Base-by-base conservation (phyloP, 2,888 invertebrate genomes). In the Cyrtodaria siliqua region DNA sequence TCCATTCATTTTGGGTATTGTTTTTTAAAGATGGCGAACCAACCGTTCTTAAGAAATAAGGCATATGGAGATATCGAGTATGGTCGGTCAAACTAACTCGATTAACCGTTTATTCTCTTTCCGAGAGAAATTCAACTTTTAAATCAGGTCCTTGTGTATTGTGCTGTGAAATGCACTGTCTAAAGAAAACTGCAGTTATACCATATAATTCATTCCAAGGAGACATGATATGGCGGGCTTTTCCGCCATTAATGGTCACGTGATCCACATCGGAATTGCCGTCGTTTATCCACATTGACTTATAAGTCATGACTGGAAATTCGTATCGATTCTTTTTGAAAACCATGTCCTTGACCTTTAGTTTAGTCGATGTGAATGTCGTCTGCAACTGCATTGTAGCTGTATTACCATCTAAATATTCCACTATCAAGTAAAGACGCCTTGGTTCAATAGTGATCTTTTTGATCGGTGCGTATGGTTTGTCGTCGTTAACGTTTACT, bases 211-310 rank as follows among this genome's bases (percentile, higher is more conserved):
- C 61, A 0, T 44, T 47, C 87, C 86, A 84, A 12, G 64, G 33
- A 12, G 76, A 68, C 42, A 79, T 71, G 23, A 86, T 79, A 33
- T 73, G 82, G 33, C 74, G 76, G 1, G 78, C 73, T 20, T 24
- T 42, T 49, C 63, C 80, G 26, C 84, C 82, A 67, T 87, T 81
- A 6, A 84, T 70, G 9, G 75, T 83, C 67, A 87, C 64, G 68
- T 83, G 86, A 74, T 87, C 87, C 6, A 81, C 81, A 42, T 85
- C 81, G 3, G 84, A 71, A 60, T 84, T 79, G 12, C 87, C 87
- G 62, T 87, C 84, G n/a, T 77, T 78, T 27, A 85, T 74, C 84
- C 84, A 85, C 86, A 84, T 85, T 1, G 87, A 87, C 18, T 72
- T 75, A 38, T 85, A 81, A 0, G 83, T 77, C 68, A 84, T 71